These are phyloP conservation scores for Nannospalax galili DNA, from an alignment of 2,113 vertebrate species.

Conservation along the genomic window DNA sequence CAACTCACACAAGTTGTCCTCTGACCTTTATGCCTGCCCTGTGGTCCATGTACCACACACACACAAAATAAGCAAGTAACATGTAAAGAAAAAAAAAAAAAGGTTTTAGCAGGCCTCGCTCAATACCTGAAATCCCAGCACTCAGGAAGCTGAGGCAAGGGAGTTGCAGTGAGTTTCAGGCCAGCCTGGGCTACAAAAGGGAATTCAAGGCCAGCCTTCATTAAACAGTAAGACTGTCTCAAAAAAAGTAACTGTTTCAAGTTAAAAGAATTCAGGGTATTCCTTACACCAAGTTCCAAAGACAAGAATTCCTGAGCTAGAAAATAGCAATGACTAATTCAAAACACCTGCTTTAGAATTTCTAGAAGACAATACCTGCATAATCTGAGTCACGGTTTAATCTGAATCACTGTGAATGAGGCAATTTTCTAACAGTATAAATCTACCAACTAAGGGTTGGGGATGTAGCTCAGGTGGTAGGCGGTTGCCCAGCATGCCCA, in stretches of 20 bases:
- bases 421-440: slow-evolving; percentile 33
- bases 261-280: slow-evolving; percentile 29
- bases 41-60: no score
- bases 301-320: slow-evolving; percentile 4
- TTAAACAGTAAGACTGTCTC: no score
- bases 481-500: no score
- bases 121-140: background rate
- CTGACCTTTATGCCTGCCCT: no score
- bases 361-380: background rate
- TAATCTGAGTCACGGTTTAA: slow-evolving; percentile 2
- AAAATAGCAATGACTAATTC: slow-evolving; percentile 21
- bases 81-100: no score
- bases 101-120: no score
- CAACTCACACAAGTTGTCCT: no score
- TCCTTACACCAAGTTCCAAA: background rate
- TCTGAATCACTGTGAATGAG: background rate
- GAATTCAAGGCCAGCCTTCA: no score
- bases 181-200: background rate
- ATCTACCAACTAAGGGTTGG: slow-evolving; percentile 7
- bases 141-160: background rate
- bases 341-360: slow-evolving; percentile 48
- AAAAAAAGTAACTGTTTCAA: background rate
- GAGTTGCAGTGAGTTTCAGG: background rate
- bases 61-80: no score
- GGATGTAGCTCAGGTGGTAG: no score